Percentiles rank a stretch among this genome's conserved stretches.
Conservation (phyloP, 2,888 invertebrate species). For the Thyatira batis region DNA sequence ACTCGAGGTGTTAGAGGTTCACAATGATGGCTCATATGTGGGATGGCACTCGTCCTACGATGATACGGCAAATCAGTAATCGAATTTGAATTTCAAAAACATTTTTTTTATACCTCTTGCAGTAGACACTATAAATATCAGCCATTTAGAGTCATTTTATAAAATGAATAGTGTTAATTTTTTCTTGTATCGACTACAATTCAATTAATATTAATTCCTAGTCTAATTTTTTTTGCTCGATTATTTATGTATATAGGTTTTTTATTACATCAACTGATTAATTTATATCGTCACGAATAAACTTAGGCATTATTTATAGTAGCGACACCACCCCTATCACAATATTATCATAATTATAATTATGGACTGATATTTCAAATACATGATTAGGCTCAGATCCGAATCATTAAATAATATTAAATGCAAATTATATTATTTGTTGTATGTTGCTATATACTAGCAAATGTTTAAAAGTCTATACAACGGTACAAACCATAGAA, state of each 20-base stretch:
- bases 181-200: neutral
- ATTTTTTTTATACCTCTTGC: no score
- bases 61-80: no score
- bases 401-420: conserved; percentile 60
- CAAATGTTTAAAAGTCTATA: conserved; percentile 34
- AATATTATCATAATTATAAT: conserved; percentile 42
- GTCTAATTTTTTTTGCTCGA: neutral
- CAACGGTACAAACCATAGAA: neutral
- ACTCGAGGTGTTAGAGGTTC: no score
- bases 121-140: no score
- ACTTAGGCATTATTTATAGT: conserved; percentile 29
- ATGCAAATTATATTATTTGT: conserved; percentile 62
- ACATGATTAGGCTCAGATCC: conserved; percentile 63
- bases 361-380: conserved; percentile 42
- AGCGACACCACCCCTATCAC: conserved; percentile 48
- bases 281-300: conserved; percentile 17
- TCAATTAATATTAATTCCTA: neutral
- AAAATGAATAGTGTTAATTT: no score
- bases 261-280: neutral
- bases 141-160: no score
- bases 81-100: no score
- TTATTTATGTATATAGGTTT: neutral
- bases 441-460: conserved; percentile 29
- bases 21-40: no score
- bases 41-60: no score